Evolutionary conservation across 2,113 vertebrate species (phyloP).

Genomic region (Phaetusa simplex): DNA sequence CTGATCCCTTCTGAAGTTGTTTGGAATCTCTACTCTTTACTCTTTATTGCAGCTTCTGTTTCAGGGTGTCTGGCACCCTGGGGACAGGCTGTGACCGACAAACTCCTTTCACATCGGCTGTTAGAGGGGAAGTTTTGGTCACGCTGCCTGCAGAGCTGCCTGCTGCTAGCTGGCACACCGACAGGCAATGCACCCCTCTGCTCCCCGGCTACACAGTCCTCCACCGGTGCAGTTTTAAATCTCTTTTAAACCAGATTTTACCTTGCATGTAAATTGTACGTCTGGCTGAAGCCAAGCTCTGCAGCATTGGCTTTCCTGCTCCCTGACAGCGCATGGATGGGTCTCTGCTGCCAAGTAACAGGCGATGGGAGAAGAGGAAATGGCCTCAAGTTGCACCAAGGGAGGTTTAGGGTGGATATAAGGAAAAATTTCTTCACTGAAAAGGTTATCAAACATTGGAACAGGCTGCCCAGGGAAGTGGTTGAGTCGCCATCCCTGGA

Average conservation of each 20-base stretch:
- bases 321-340: not conserved
- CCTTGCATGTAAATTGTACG: not conserved
- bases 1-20: not conserved
- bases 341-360: not conserved
- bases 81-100: not conserved
- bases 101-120: not conserved
- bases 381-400: not conserved
- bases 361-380: not conserved
- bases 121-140: not conserved
- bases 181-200: not conserved
- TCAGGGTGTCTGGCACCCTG: not conserved
- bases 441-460: not conserved
- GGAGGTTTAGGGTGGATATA: not conserved
- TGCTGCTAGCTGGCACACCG: not conserved
- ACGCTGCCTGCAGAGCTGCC: not conserved
- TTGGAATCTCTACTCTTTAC: not conserved
- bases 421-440: not conserved
- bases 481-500: not conserved
- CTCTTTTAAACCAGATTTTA: not conserved
- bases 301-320: not conserved
- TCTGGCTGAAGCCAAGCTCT: not conserved
- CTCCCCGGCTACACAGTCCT: fast-evolving
- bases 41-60: not conserved
- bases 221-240: fast-evolving
- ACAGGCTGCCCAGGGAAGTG: not conserved